Conservation (phyloP, 2,888 invertebrate genomes). For the Napeogenes sylphis region DNA sequence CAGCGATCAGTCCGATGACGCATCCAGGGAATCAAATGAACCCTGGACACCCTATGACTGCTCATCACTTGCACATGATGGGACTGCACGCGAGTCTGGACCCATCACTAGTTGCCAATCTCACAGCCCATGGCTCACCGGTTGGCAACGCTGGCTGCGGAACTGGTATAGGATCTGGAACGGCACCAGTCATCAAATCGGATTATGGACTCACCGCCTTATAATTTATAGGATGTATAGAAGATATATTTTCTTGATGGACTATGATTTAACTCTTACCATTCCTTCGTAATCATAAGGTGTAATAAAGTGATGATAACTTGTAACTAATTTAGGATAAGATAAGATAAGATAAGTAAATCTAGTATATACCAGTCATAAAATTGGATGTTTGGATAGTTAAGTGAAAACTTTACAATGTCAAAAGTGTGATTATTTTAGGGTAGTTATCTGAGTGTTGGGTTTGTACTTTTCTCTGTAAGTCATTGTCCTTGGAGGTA, state of each 20-base stretch:
- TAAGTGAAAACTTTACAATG: constrained; percentile 76
- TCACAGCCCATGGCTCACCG: constrained; percentile 76
- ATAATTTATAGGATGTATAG: constrained; percentile 72
- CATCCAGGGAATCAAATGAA: constrained; percentile 68
- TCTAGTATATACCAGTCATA: constrained; percentile 67
- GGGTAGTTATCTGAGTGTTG: constrained; percentile 65
- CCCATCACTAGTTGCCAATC: constrained; percentile 69
- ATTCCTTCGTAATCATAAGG: constrained; percentile 72
- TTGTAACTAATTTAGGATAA: constrained; percentile 53
- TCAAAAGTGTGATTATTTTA: constrained; percentile 78
- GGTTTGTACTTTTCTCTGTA: constrained; percentile 62
- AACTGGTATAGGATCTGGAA: constrained; percentile 58
- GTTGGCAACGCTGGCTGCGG: constrained; percentile 72
- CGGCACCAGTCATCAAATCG: constrained; percentile 85
- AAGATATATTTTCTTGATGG: constrained; percentile 67
- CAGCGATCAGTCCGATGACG: constrained; percentile 74
- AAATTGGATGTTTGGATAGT: constrained; percentile 67
- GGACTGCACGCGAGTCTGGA: constrained; percentile 69
- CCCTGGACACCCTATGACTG: constrained; percentile 76
- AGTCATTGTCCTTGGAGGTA: constrained; percentile 60
- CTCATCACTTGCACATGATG: constrained; percentile 73
- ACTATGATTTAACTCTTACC: constrained; percentile 61
- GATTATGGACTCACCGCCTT: constrained; percentile 91
- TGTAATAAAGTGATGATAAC: constrained; percentile 70
- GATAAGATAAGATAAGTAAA: constrained; percentile 58